Evolutionary conservation across 92 coral and sea anemone genomes (phyloP), one percentile per base, ranked within the genome.

Genomic region (Siderastrea siderea): DNA sequence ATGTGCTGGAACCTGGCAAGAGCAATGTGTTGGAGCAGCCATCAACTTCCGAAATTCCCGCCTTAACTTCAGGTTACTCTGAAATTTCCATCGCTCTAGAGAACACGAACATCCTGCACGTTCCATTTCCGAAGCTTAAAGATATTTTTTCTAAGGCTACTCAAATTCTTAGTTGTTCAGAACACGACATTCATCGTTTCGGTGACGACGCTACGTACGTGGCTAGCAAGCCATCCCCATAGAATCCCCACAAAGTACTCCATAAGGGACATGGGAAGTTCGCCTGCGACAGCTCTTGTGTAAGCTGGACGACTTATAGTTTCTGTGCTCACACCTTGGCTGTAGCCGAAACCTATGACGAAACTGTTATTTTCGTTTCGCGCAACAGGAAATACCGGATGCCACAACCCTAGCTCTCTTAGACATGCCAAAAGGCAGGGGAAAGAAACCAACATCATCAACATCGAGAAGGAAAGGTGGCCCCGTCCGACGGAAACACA

Each of bases 281-380:
- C 16, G 15, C 62, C 59, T 74, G 78, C 7, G 47, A 74, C 47
- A 74, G 58, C 78, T 74, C 78, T 12, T 52, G 62, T 74, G 78
- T 74, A 14, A 26, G 15, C 78, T 74, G 78, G 78, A 61, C 6
- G n/a, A 74, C 48, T 5, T 74, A 74, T 38, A 74, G 51, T 50
- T 74, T 74, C 78, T 74, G 78, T 50, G 48, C 78, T 38, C 47
- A 74, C n/a, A 74, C 63, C 7, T 74, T n/a, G n/a, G n/a, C n/a
- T n/a, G n/a, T n/a, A n/a, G n/a, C n/a, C n/a, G n/a, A n/a, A n/a
- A n/a, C n/a, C n/a, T n/a, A n/a, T n/a, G n/a, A n/a, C n/a, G n/a
- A n/a, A n/a, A n/a, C n/a, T n/a, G n/a, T n/a, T n/a, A n/a, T n/a
- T n/a, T n/a, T n/a, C n/a, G n/a, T n/a, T n/a, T n/a, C n/a, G n/a